These are phyloP conservation scores for Diarsia dahlii DNA, from an alignment of 2,888 invertebrate genomes.

Conservation along the genomic window DNA sequence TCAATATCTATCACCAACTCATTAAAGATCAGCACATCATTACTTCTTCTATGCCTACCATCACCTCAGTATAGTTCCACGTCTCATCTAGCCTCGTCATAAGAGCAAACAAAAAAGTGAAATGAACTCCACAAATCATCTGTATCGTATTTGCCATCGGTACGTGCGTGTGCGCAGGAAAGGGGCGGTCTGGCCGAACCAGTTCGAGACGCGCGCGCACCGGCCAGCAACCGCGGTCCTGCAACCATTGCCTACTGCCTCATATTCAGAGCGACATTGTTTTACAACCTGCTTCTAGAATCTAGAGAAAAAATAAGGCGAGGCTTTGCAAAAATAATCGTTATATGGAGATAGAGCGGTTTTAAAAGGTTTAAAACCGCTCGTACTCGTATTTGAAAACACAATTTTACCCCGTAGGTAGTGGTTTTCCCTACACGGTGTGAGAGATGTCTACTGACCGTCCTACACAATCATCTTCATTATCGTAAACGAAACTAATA, in stretches of 20 bases:
- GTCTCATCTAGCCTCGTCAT: neutral
- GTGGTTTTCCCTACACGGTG: too few relatives aligned
- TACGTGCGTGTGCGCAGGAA: conserved; percentile 82
- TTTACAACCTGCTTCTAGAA: conserved; percentile 12
- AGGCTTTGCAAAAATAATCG: neutral
- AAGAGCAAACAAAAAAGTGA: conserved; percentile 23
- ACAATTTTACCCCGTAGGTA: neutral
- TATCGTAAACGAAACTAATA: neutral
- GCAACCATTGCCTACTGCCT: conserved; percentile 77
- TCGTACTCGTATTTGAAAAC: too few relatives aligned
- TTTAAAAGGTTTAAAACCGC: too few relatives aligned
- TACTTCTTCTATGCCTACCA: neutral
- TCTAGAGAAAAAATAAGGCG: neutral
- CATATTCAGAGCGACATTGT: conserved; percentile 67
- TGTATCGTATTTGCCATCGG: conserved; percentile 63
- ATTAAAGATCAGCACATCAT: neutral
- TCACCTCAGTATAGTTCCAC: too few relatives aligned
- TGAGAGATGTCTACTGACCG: too few relatives aligned
- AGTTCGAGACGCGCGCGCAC: conserved; percentile 77
- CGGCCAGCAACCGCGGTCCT: conserved; percentile 58
- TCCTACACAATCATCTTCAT: neutral
- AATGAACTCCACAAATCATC: neutral
- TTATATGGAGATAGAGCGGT: too few relatives aligned
- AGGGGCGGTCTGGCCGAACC: conserved; percentile 88
- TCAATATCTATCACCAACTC: neutral